phyloP scores from a whole-genome alignment of 2,888 invertebrate species.

The Pristionchus exspectatus region DNA sequence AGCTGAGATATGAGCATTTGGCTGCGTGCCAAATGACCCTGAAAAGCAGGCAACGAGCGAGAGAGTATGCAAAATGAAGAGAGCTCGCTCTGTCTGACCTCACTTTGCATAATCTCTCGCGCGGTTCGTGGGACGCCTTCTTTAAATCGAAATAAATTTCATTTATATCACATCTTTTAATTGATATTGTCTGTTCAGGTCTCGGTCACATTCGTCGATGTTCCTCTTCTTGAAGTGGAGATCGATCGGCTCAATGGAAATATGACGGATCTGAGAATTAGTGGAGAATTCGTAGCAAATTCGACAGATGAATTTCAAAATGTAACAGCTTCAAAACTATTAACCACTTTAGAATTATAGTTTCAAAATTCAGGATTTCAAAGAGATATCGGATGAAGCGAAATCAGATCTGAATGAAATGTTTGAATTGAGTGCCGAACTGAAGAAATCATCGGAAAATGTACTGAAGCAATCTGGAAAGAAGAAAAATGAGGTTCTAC shows the following conservation, averaged over 20 bases:
- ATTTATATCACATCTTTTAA: not conserved
- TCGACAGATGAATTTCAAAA: not conserved
- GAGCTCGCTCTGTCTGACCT: no score
- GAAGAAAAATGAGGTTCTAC: not conserved
- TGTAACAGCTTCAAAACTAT: not conserved
- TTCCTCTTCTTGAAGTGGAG: not conserved
- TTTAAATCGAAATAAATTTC: not conserved
- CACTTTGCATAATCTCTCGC: no score
- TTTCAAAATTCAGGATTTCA: not conserved
- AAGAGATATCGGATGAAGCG: not conserved
- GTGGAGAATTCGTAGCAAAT: not conserved
- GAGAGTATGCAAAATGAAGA: no score
- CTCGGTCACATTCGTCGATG: not conserved
- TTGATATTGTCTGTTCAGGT: not conserved
- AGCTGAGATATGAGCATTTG: no score
- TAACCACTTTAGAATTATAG: not conserved
- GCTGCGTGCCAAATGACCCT: no score
- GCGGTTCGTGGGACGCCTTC: no score
- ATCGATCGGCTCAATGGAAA: not conserved
- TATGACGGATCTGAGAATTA: not conserved
- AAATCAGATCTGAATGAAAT: not conserved
- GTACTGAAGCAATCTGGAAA: not conserved
- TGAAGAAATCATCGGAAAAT: not conserved
- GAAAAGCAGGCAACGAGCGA: no score
- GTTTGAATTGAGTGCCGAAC: not conserved